A percentile compares a stretch with the other conserved stretches of the same genome.
These are phyloP conservation scores for Sebastiscus tertius DNA, from an alignment of 2,797 vertebrate species.

Conservation along the genomic window DNA sequence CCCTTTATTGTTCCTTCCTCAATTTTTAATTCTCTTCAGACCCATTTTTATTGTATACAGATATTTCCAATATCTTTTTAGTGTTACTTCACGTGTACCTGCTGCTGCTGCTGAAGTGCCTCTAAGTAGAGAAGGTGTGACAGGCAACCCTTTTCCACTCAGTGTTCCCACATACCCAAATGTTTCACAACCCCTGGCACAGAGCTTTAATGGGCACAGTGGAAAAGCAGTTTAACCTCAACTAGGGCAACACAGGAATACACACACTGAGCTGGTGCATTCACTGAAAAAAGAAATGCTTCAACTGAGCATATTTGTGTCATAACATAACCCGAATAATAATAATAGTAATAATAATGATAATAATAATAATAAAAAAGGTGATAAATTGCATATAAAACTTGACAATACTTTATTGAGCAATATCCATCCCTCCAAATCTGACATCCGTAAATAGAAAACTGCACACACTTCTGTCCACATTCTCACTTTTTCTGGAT, in stretches of 20 bases:
- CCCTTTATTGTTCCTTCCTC: neutral
- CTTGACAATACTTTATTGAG: conserved; percentile 68
- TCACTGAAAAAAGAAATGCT: neutral
- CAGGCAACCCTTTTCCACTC: conserved; percentile 7
- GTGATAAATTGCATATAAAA: conserved; percentile 16
- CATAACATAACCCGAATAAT: neutral
- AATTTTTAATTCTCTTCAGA: neutral
- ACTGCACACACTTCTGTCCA: conserved; percentile 34
- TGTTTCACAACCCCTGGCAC: conserved; percentile 41
- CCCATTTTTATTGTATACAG: neutral
- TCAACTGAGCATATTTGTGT: neutral
- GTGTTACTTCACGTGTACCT: neutral
- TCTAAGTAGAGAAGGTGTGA: neutral
- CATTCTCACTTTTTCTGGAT: conserved; percentile 19
- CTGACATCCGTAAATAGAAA: conserved; percentile 51
- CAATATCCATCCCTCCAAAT: conserved; percentile 38
- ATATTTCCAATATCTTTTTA: neutral
- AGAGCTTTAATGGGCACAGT: conserved; percentile 30
- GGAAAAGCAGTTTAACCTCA: conserved; percentile 44
- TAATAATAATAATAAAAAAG: neutral
- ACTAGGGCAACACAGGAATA: neutral
- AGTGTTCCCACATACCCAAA: conserved; percentile 14
- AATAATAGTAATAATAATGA: neutral
- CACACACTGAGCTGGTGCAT: neutral
- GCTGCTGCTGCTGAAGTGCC: neutral